Percentiles rank a stretch among this genome's conserved stretches.
These are phyloP conservation scores for Porphyrio hochstetteri DNA, from an alignment of 2,113 vertebrate species.

Conservation along the genomic window DNA sequence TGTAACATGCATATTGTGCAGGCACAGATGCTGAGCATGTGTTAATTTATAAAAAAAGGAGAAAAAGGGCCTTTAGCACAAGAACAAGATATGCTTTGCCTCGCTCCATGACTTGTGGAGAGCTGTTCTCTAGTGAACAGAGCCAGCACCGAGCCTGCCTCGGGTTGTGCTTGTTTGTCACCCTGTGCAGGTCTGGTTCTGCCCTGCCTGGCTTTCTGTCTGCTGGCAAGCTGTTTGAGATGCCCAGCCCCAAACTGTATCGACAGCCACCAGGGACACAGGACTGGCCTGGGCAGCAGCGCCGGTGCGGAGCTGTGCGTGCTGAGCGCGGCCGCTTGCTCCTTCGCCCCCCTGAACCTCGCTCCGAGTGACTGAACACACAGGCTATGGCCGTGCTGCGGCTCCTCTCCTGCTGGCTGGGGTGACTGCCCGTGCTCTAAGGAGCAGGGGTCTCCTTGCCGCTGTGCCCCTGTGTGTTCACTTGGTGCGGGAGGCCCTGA, in stretches of 20 bases:
- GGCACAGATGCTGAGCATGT: constrained; percentile 11
- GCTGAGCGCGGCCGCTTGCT: not conserved
- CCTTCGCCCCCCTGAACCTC: not conserved
- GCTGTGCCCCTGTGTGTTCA: not conserved
- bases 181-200: not conserved
- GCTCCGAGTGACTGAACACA: not conserved
- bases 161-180: not conserved
- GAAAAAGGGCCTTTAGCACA: not conserved
- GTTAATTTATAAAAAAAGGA: not conserved
- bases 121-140: not conserved
- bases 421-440: not conserved
- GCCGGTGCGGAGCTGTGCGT: not conserved
- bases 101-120: accelerated
- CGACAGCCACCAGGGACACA: too few species aligned
- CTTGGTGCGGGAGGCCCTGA: not conserved
- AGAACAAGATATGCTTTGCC: not conserved
- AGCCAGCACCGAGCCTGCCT: not conserved
- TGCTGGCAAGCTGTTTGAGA: not conserved
- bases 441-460: not conserved
- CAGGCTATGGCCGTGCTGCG: not conserved
- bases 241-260: not conserved
- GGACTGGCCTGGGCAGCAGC: not conserved
- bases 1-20: not conserved
- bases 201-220: not conserved
- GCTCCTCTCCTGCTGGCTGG: not conserved